A percentile compares a stretch with the other conserved stretches of the same genome.
Conservation (phyloP, 2,113 vertebrate species). For the Rissa tridactyla region DNA sequence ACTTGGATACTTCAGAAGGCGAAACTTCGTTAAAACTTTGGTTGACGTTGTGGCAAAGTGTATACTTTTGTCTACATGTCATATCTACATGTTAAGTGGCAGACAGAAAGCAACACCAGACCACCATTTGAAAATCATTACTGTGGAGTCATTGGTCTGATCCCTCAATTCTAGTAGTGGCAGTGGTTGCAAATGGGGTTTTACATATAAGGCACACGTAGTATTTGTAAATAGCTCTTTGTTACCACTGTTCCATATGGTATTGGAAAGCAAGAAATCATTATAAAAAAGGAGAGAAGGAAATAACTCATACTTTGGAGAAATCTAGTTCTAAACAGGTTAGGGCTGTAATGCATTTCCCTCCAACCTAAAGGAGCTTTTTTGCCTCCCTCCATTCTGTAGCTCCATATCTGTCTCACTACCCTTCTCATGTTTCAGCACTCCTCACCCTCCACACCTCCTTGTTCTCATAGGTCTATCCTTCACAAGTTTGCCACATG, state of each 20-base stretch:
- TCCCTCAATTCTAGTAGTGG: fast-evolving
- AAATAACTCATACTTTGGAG: not conserved
- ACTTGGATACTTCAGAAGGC: not conserved
- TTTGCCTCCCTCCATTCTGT: not conserved
- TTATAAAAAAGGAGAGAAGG: not conserved
- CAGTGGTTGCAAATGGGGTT: not conserved
- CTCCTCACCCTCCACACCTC: not conserved
- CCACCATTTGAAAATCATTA: not conserved
- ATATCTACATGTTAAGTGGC: not conserved
- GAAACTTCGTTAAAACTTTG: not conserved
- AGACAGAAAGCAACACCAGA: not conserved
- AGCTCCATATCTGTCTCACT: not conserved
- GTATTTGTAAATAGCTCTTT: not conserved
- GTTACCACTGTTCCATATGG: not conserved
- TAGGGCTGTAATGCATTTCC: not conserved
- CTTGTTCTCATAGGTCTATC: not conserved
- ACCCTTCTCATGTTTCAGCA: not conserved
- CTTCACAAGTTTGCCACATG: not conserved
- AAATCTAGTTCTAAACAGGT: not conserved
- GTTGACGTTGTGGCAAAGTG: not conserved
- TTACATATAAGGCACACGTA: not conserved
- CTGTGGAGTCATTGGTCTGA: not conserved
- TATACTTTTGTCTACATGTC: not conserved
- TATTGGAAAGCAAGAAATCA: not conserved
- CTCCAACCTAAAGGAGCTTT: fast-evolving